Percentiles rank a stretch among this genome's conserved stretches.
These are phyloP conservation scores for Suricata suricatta DNA, from an alignment of 2,113 vertebrate species.

Conservation along the genomic window DNA sequence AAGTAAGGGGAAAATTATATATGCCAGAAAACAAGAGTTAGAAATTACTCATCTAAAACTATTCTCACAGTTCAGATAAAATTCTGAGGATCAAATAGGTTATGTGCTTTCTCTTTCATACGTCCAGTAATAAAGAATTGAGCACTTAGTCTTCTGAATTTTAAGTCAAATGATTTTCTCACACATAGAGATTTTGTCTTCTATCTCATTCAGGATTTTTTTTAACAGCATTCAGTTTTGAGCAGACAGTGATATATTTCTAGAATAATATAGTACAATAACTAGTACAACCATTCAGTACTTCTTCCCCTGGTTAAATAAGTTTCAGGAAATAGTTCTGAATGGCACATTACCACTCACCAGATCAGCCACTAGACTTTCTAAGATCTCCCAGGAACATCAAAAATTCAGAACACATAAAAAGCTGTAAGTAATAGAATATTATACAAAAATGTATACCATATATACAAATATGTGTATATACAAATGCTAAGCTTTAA, in stretches of 20 bases:
- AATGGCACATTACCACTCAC: background rate
- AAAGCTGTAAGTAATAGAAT: background rate
- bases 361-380: background rate
- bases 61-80: background rate
- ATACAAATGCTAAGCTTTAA: background rate
- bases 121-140: background rate
- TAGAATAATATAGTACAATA: background rate
- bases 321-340: background rate
- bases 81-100: background rate
- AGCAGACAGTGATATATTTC: background rate
- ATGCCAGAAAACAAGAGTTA: background rate
- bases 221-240: background rate
- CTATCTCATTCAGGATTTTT: background rate
- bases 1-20: background rate
- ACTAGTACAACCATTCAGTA: background rate
- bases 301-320: background rate
- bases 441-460: background rate
- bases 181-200: background rate
- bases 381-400: background rate
- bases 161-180: background rate
- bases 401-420: background rate
- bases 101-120: background rate
- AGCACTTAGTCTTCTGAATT: background rate
- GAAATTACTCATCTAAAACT: background rate
- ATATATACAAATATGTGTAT: background rate